These are phyloP conservation scores for Eulemur coronatus DNA, from an alignment of 2,797 vertebrate genomes.

Conservation along the genomic window DNA sequence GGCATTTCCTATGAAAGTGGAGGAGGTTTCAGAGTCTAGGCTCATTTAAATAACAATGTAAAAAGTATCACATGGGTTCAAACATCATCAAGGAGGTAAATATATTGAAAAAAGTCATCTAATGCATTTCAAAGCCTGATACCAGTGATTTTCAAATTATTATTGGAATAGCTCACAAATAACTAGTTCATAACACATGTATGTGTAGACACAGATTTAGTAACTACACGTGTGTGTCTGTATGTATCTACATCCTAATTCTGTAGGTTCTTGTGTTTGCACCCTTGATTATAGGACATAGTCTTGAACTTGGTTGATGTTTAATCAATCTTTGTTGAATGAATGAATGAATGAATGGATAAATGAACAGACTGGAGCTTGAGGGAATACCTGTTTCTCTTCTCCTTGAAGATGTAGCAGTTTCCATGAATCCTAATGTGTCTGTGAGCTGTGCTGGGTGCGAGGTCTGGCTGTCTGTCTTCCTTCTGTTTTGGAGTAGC, in stretches of 20 bases:
- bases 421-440: neutral
- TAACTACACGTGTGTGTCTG: neutral
- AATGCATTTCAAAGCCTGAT: neutral
- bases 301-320: neutral
- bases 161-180: neutral
- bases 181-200: neutral
- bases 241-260: neutral
- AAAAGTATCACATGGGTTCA: neutral
- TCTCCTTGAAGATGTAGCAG: neutral
- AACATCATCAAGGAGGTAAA: neutral
- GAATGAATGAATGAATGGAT: neutral
- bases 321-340: neutral
- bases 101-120: neutral
- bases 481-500: neutral
- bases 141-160: neutral
- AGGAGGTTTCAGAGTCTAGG: neutral
- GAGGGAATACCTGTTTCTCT: neutral
- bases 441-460: neutral
- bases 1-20: neutral
- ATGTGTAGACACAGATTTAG: neutral
- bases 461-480: no score
- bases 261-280: neutral
- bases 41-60: constrained; percentile 33
- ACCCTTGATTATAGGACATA: neutral
- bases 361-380: neutral